These are phyloP conservation scores for Limonius californicus DNA, from an alignment of 1,140 invertebrate genomes.

Conservation along the genomic window DNA sequence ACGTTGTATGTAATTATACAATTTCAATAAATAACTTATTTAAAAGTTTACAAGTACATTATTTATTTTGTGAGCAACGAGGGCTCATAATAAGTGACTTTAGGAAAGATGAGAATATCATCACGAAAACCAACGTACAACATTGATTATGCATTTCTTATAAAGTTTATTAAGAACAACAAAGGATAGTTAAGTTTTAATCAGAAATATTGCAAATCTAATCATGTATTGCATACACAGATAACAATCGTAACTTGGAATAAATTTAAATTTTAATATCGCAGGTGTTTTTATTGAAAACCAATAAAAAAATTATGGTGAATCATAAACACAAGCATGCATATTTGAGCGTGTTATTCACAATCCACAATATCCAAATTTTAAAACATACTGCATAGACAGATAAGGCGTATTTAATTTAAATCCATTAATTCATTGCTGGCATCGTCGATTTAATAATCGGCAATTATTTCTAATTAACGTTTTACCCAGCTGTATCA, in stretches of 20 bases:
- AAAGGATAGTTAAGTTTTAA: neutral
- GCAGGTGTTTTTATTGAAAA: constrained; percentile 20
- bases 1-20: too few species aligned
- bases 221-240: constrained; percentile 19
- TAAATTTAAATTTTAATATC: constrained; percentile 26
- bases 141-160: neutral
- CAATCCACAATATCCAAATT: too few species aligned
- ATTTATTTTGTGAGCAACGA: too few species aligned
- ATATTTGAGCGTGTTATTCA: too few species aligned
- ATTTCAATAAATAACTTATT: too few species aligned
- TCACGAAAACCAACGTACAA: neutral
- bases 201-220: constrained; percentile 16
- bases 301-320: constrained; percentile 1
- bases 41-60: too few species aligned
- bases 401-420: too few species aligned
- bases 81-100: neutral
- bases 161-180: neutral
- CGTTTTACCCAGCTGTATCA: too few species aligned
- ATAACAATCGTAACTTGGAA: constrained; percentile 22
- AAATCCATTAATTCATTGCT: too few species aligned
- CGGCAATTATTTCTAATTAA: too few species aligned
- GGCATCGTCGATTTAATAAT: too few species aligned
- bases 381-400: too few species aligned
- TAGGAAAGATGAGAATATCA: neutral
- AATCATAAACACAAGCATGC: neutral